Base-by-base conservation (phyloP, 2,113 vertebrate species). In the Leuciscus idus region DNA sequence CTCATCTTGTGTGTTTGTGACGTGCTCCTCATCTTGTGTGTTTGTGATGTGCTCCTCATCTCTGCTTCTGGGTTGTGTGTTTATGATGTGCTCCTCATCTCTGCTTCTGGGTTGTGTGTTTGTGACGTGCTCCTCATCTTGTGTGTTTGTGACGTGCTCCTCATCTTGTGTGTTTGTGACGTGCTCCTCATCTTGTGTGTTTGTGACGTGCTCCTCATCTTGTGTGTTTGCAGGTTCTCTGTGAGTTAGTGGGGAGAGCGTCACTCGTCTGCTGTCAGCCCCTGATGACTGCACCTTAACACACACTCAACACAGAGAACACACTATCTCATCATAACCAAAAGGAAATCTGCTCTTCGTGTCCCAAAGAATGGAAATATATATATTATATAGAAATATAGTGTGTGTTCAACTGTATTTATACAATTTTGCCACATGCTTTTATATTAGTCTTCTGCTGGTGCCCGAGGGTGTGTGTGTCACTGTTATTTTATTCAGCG, bases 361-460 rank as follows among this genome's bases (percentile, higher is more conserved):
- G 72, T 80, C 64, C 84, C 33, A 85, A 72, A 81, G 77, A 88
- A 79, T 36, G 76, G 30, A 30, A 57, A 39, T 39, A 78, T 78
- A 23, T 23, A 78, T 78, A 61, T 48, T 46, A 52, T 30, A 50
- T 33, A 77, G 52, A 55, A 10, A 55, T 19, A 52, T 76, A 46
- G 81, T 87, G 78, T 84, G 85, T 89, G 83, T 86, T 57, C 62
- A 87, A 77, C 80, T 84, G 72, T 90, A 88, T 90, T 88, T 89
- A 84, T 88, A 86, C 26, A 55, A 48, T 78, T 86, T 86, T 79
- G 70, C 81, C 57, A 81, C 84, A 43, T 86, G 84, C 81, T 87
- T 83, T 87, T 50, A 43, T 84, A 84, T 87, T 64, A 87, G 86
- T 26, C 66, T 75, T 72, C 28, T 59, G 83, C 87, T 83, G 78